A percentile compares a stretch with the other conserved stretches of the same genome.
Evolutionary conservation across 2,888 invertebrate genomes (phyloP).

Genomic region (Diaperis boleti): DNA sequence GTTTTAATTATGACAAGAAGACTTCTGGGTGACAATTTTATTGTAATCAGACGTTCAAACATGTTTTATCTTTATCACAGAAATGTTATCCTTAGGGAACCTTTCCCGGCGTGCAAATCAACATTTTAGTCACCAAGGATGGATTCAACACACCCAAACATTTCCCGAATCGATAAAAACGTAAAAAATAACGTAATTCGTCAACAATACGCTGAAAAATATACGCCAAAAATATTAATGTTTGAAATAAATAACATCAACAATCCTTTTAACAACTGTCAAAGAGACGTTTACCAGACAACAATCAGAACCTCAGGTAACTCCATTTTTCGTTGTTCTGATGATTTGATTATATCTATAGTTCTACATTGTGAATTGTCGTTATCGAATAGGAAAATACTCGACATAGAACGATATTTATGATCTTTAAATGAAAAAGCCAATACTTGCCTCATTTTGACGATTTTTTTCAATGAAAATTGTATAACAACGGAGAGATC

Average conservation of each 20-base stretch:
- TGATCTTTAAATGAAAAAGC: slow-evolving; percentile 27
- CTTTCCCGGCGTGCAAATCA: slow-evolving; percentile 22
- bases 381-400: not conserved
- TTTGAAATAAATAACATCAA: slow-evolving; percentile 4
- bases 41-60: slow-evolving; percentile 41
- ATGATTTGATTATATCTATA: not conserved
- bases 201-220: slow-evolving; percentile 3
- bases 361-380: not conserved
- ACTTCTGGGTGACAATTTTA: slow-evolving; percentile 8
- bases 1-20: slow-evolving; percentile 6
- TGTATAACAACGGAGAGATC: slow-evolving; percentile 50
- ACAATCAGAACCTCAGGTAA: not conserved
- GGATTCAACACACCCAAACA: slow-evolving; percentile 64
- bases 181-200: slow-evolving; percentile 37
- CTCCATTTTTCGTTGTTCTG: slow-evolving; percentile 16
- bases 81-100: slow-evolving; percentile 48
- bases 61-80: slow-evolving; percentile 36
- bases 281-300: slow-evolving; percentile 34
- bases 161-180: slow-evolving; percentile 62
- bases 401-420: not conserved
- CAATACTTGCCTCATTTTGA: slow-evolving; percentile 56
- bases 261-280: slow-evolving; percentile 34
- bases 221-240: not conserved
- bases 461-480: slow-evolving; percentile 55
- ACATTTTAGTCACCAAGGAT: slow-evolving; percentile 32